Base-by-base conservation (phyloP, 2,113 vertebrate species). In the Gorsachius goisagi region DNA sequence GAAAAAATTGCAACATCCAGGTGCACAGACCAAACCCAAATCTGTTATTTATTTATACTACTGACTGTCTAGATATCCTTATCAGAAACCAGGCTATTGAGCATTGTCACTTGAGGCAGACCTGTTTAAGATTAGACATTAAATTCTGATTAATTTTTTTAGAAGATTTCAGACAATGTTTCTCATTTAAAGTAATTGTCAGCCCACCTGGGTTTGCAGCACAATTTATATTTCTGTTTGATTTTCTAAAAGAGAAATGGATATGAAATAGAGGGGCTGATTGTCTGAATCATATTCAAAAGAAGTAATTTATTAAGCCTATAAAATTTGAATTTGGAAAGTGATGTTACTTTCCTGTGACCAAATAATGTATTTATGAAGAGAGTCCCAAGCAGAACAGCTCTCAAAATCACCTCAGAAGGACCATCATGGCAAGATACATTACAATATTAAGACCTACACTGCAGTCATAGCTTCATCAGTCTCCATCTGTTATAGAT, bases 311-410 rank as follows among this genome's bases (percentile, higher is more conserved):
- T n/a, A 82, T 96, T 87, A 96, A 47, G 39, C 76, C 60, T 39
- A 39, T 80, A 87, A 74, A 81, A 88, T 56, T 50, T 85, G 50
- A 81, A 68, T 79, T 87, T 97, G 33, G 88, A 93, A 96, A 96
- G 49, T 87, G 64, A 33, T 89, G 49, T 67, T 75, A 81, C 71
- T 85, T 96, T 87, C 82, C 85, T 78, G 63, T 84, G 63, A 88
- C 37, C 72, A 91, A 76, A 64, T 59, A 78, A 91, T 89, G 16
- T 69, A 88, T 64, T 78, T 85, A 47, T 91, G 22, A 53, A 67
- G 39, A 49, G 58, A 90, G 27, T 90, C 85, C 33, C 55, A 80
- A 80, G 44, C 33, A 83, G 76, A 87, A 96, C 85, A 95, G 10
- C 28, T 80, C 47, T 52, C 75, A 64, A 76, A 96, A 75, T 69